Conservation (phyloP, 2,797 vertebrate genomes). For the Tokudaia tokunoshimensis region DNA sequence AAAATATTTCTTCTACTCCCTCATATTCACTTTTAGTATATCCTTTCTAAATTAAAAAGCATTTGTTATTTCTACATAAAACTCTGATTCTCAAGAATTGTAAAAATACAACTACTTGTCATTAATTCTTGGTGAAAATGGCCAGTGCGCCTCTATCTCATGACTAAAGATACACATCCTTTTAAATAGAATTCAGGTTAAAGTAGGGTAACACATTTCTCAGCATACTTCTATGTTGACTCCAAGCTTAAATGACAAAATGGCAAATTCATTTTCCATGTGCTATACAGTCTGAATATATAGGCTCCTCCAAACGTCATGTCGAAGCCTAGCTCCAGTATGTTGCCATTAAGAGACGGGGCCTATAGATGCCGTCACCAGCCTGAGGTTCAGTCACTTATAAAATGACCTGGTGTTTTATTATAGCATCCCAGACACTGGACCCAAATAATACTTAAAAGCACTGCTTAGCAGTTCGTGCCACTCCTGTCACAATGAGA, state of each 20-base stretch:
- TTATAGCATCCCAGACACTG: background rate
- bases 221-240: background rate
- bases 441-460: slow-evolving; percentile 7
- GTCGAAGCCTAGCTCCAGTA: background rate
- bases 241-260: slow-evolving; percentile 27
- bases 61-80: slow-evolving; percentile 28
- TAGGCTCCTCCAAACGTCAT: background rate
- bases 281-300: background rate
- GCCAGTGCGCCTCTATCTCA: background rate
- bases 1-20: background rate
- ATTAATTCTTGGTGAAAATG: slow-evolving; percentile 2
- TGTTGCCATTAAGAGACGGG: background rate
- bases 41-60: background rate
- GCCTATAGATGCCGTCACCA: background rate
- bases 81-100: slow-evolving; percentile 37
- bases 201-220: background rate
- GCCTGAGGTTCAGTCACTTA: background rate
- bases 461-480: background rate
- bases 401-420: background rate
- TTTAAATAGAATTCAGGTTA: slow-evolving; percentile 44
- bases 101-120: slow-evolving; percentile 7
- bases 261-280: background rate
- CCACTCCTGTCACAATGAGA: background rate
- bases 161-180: slow-evolving; percentile 1
- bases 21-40: background rate